Conservation (phyloP, 2,797 vertebrate species). For the Manis pentadactyla region DNA sequence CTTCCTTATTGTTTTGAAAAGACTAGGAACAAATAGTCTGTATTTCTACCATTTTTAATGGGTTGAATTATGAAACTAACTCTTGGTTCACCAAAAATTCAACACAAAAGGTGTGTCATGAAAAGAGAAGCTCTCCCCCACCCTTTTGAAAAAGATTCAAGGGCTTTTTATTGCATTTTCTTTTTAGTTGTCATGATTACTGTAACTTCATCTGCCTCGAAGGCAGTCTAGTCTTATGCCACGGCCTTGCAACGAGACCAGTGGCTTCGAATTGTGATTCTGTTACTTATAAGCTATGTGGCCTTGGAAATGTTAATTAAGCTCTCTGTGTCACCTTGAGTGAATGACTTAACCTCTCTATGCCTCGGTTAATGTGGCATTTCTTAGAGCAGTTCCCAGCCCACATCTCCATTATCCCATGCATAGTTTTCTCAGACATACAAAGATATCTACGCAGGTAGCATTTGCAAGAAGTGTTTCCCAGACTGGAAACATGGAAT, state of each 20-base stretch:
- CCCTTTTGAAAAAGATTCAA: background rate
- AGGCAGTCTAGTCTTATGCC: background rate
- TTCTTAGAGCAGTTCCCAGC: background rate
- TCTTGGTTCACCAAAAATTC: background rate
- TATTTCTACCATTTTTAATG: background rate
- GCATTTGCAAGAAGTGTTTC: background rate
- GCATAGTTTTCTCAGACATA: background rate
- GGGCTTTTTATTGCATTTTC: background rate
- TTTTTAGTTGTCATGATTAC: background rate
- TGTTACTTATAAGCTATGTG: background rate
- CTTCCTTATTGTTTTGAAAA: background rate
- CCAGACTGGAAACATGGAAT: background rate
- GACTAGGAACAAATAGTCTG: background rate
- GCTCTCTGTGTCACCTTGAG: background rate
- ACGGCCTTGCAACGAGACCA: background rate
- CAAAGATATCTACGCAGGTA: background rate
- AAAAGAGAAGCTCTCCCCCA: background rate
- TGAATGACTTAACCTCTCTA: background rate
- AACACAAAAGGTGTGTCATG: rapidly evolving
- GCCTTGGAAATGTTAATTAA: background rate
- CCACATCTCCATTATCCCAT: background rate
- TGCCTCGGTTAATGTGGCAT: background rate
- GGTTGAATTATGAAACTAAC: background rate
- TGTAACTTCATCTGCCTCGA: background rate
- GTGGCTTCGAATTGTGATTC: background rate